phyloP scores from a whole-genome alignment of 2,797 vertebrate genomes.

The Platalea minor region DNA sequence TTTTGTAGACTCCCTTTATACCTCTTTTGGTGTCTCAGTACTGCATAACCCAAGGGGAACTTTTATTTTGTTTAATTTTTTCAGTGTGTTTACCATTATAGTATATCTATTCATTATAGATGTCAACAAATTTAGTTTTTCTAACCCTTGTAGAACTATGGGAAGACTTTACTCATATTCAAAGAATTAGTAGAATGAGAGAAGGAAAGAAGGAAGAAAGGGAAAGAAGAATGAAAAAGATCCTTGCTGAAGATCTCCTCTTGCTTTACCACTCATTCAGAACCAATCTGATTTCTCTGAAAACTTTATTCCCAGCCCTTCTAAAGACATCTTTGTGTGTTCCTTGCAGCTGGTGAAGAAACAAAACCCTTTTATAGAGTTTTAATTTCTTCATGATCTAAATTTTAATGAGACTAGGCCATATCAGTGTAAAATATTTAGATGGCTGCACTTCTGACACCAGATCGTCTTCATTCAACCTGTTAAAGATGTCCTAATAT shows the following conservation, averaged over 20 bases:
- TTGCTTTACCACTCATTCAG: not conserved
- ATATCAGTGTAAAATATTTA: not conserved
- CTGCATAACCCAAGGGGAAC: not conserved
- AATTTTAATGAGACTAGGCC: not conserved
- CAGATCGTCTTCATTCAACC: not conserved
- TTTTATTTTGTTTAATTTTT: not conserved
- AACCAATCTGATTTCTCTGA: not conserved
- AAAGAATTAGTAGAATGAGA: not conserved
- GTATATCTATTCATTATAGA: not conserved
- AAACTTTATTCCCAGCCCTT: not conserved
- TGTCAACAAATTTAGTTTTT: not conserved
- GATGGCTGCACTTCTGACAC: not conserved
- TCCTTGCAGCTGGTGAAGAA: not conserved
- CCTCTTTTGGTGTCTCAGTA: not conserved
- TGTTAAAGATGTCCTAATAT: not conserved
- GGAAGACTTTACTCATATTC: not conserved
- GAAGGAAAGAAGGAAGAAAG: not conserved
- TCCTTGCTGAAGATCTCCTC: fast-evolving
- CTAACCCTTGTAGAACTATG: not conserved
- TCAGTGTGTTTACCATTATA: not conserved
- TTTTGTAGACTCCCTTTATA: not conserved
- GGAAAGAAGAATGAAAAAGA: not conserved
- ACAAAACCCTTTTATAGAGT: not conserved
- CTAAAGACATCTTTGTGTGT: not conserved
- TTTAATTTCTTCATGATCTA: not conserved